These are phyloP conservation scores for Ceyx melanurus DNA, from an alignment of 2,113 vertebrate species.

Conservation along the genomic window DNA sequence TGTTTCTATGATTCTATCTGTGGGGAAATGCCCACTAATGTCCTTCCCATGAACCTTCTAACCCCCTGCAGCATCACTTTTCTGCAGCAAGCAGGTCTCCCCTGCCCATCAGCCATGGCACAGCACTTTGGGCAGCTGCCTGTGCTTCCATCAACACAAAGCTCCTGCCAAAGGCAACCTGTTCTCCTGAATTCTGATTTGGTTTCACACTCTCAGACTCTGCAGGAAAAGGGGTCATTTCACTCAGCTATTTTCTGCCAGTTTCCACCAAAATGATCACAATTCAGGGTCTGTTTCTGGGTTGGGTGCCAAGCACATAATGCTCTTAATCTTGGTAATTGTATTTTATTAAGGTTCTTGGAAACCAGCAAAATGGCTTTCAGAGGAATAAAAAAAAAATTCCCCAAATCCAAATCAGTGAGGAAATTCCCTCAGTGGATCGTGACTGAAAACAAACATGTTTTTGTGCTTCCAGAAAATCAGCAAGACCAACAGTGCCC, in stretches of 20 bases:
- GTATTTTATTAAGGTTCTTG: constrained; percentile 60
- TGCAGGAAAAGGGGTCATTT: background rate
- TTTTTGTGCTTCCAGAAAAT: constrained; percentile 72
- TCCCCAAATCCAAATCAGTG: constrained; percentile 40
- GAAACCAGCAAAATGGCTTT: constrained; percentile 63
- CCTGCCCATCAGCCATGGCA: too few species aligned
- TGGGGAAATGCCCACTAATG: background rate
- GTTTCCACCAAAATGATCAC: background rate
- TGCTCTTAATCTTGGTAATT: constrained; percentile 45
- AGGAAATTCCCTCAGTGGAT: constrained; percentile 77
- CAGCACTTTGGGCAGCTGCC: background rate
- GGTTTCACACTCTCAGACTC: background rate
- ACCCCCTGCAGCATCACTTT: background rate
- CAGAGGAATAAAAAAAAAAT: background rate
- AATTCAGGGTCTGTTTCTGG: constrained; percentile 29
- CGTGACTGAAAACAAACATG: constrained; percentile 75
- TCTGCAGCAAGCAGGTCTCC: background rate
- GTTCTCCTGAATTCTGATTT: background rate
- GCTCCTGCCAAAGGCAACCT: background rate
- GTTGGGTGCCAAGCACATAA: constrained; percentile 8
- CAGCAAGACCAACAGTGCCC: constrained; percentile 58
- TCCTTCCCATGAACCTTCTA: background rate
- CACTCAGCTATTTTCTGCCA: background rate
- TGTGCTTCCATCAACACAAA: background rate
- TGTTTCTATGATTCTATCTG: background rate